Percentiles rank a stretch among this genome's conserved stretches.
Conservation (phyloP, 2,888 invertebrate genomes). For the Drosophila pegasa region DNA sequence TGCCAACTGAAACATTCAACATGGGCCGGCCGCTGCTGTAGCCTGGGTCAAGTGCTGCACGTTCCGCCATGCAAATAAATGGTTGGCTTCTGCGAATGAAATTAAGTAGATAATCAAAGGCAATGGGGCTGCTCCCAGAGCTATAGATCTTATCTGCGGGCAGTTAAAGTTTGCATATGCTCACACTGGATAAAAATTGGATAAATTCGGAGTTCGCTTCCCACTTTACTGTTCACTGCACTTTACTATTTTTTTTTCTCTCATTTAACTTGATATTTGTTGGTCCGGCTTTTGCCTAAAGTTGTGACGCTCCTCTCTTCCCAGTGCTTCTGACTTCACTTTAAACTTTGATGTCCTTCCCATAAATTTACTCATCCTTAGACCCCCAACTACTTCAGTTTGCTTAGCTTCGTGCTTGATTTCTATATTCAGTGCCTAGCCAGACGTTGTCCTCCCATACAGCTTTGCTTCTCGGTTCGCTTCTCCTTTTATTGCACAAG, state of each 20-base stretch:
- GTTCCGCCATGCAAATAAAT: conserved; percentile 32
- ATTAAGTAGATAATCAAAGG: conserved; percentile 24
- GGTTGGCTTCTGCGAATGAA: conserved; percentile 2
- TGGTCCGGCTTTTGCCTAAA: background rate
- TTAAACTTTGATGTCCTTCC: background rate
- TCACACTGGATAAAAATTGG: background rate
- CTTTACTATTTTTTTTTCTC: background rate
- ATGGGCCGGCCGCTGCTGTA: conserved; percentile 13
- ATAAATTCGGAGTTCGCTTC: background rate
- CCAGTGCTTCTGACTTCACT: background rate
- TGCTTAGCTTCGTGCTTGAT: background rate
- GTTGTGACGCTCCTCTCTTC: background rate
- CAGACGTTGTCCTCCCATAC: background rate
- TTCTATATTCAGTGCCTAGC: background rate
- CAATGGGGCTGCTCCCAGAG: background rate
- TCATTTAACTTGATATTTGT: background rate
- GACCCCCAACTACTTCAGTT: background rate
- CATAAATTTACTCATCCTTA: background rate
- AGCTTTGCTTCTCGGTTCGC: background rate
- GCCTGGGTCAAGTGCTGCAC: conserved; percentile 27
- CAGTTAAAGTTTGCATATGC: conserved; percentile 1
- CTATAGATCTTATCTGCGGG: background rate
- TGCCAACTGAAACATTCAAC: conserved; percentile 52
- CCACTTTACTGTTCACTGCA: too few species aligned
- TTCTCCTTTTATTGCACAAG: conserved; percentile 2